These are phyloP conservation scores for Epicampocera succincta DNA, from an alignment of 2,888 invertebrate genomes.

Conservation along the genomic window DNA sequence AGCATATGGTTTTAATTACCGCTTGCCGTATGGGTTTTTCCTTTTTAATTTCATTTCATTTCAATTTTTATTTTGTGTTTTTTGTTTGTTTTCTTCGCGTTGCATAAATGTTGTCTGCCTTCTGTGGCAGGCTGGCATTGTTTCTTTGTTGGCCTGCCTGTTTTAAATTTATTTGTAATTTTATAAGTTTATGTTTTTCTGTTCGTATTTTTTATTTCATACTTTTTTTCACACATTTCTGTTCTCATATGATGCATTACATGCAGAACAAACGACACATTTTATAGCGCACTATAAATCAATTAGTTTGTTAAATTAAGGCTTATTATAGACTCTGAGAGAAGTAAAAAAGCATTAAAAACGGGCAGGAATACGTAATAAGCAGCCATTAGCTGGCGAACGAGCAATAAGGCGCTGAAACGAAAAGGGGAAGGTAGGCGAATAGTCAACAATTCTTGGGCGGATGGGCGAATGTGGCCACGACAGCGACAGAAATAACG, in stretches of 20 bases:
- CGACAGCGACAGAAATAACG: no score
- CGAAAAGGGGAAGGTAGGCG: background rate
- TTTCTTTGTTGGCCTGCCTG: conserved; percentile 29
- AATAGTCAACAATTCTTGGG: no score
- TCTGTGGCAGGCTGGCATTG: conserved; percentile 20
- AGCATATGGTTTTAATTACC: conserved; percentile 70
- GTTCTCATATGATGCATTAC: conserved; percentile 78
- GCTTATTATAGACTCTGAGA: conserved; percentile 47
- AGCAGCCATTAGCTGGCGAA: conserved; percentile 5
- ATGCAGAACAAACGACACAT: conserved; percentile 80
- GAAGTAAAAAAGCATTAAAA: background rate
- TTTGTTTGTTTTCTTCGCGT: conserved; percentile 16
- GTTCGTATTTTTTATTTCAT: conserved; percentile 32
- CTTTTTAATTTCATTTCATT: conserved; percentile 50
- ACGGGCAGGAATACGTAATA: conserved; percentile 8
- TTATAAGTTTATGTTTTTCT: conserved; percentile 50
- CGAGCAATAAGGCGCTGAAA: conserved; percentile 26
- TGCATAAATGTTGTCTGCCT: conserved; percentile 37
- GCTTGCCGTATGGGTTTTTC: conserved; percentile 24
- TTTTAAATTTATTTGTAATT: conserved; percentile 55
- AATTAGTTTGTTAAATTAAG: conserved; percentile 74
- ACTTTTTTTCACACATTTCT: conserved; percentile 66
- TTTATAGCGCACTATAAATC: conserved; percentile 80
- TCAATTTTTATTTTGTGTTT: background rate
- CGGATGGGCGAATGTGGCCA: no score